Base-by-base conservation (phyloP, 1,140 invertebrate species). In the Leptopilina clavipes region DNA sequence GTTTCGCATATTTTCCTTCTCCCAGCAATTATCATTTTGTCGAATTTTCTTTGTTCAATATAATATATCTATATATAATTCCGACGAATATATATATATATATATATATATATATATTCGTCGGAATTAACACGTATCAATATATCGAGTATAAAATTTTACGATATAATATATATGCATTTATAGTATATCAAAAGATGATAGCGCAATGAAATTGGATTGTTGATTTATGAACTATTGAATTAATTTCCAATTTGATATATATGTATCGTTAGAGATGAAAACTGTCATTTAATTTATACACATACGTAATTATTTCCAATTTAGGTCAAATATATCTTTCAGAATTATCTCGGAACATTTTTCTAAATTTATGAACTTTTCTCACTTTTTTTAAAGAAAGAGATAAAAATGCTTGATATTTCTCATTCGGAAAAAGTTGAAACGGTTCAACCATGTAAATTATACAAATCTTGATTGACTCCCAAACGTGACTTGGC, bases 391-490 rank as follows among this genome's bases (percentile, higher is more conserved):
- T 40, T 40, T 7, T 6, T 40, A 40, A 40, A 8, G 8, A 65
- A n/a, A 10, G 14, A 65, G 25, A 14, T 37, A 65, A 31, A 31
- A 31, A 1, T 31, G 25, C 1, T 11, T 9, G 10, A 65, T 65
- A 37, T 65, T 65, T 65, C 7, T 31, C 11, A 14, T 31, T 22
- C 6, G 6, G 56, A 59, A 65, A 40, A 65, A 65, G 22, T 65
- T 37, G 59, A 65, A 25, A 31, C 31, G 3, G 14, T 31, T 65
- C 59, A 31, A n/a, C n/a, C 59, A 65, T 65, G 59, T 65, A 31
- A 65, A 65, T 65, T 65, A 65, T 65, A 65, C 31, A 14, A 65
- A 65, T 65, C 59, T 65, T 31, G 59, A 65, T 65, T 65, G 59
- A 22, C 19, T 65, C 14, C 7, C 59, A 31, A 14, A 65, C 22